These are phyloP conservation scores for Acrocephalus scirpaceus DNA, from an alignment of 2,797 vertebrate species.

Conservation along the genomic window DNA sequence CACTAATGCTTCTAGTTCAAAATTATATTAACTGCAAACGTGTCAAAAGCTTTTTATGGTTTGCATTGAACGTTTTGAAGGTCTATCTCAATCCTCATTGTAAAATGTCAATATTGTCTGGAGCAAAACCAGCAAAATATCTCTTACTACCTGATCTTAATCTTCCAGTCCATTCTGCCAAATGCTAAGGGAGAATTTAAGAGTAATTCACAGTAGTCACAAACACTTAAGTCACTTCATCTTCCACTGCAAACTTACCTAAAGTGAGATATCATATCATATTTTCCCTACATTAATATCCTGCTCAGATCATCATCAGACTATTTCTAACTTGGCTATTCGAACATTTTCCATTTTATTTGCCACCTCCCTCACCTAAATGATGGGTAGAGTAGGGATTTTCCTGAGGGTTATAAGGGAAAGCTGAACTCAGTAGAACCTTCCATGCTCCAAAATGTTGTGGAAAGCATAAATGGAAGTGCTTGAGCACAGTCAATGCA, in stretches of 20 bases:
- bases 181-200: neutral
- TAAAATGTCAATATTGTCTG: neutral
- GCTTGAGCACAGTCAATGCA: neutral
- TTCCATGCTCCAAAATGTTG: neutral
- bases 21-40: neutral
- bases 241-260: neutral
- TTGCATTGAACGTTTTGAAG: neutral
- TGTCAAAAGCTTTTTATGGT: neutral
- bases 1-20: neutral
- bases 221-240: slow-evolving; percentile 5
- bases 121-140: neutral
- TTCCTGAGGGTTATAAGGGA: neutral
- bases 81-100: neutral
- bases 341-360: slow-evolving; percentile 3
- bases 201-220: neutral
- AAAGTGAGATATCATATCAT: neutral
- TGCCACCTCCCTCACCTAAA: neutral
- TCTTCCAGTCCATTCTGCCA: neutral
- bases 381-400: neutral
- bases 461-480: neutral
- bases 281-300: slow-evolving; percentile 12
- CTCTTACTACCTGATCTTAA: neutral
- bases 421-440: neutral
- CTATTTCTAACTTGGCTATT: neutral
- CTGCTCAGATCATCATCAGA: neutral